phyloP scores from a whole-genome alignment of 2,113 vertebrate species.

The Pachypanchax playfairii region DNA sequence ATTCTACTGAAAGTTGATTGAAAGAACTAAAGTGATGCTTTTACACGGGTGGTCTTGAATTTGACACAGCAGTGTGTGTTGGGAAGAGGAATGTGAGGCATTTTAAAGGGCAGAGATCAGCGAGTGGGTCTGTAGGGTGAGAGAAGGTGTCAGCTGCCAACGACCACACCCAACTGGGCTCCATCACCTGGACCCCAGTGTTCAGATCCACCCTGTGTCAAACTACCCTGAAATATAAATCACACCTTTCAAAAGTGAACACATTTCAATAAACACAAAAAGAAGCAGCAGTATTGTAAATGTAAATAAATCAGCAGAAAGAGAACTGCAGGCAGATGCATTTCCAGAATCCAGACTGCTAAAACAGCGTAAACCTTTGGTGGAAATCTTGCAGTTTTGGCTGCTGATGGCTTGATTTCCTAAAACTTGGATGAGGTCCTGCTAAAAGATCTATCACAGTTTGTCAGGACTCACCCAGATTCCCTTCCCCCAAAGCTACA shows the following conservation, averaged over 20 bases:
- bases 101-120: slow-evolving; percentile 40
- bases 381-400: background rate
- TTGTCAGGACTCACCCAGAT: slow-evolving; percentile 17
- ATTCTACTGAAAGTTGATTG: background rate
- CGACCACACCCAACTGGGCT: slow-evolving; percentile 1
- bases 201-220: background rate
- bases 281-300: too few species aligned
- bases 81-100: slow-evolving; percentile 39
- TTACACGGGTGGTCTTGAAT: too few species aligned
- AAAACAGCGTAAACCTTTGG: background rate
- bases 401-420: background rate
- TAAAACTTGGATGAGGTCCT: background rate
- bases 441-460: background rate
- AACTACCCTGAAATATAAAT: background rate
- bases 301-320: background rate
- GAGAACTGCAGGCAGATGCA: background rate
- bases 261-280: too few species aligned
- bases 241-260: background rate
- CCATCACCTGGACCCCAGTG: background rate
- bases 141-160: slow-evolving; percentile 42
- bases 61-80: slow-evolving; percentile 12
- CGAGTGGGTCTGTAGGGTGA: slow-evolving; percentile 16
- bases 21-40: background rate
- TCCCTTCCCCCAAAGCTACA: slow-evolving; percentile 53
- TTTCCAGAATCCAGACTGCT: background rate